Base-by-base conservation (phyloP, 2,113 vertebrate species). In the Colinus virginianus region DNA sequence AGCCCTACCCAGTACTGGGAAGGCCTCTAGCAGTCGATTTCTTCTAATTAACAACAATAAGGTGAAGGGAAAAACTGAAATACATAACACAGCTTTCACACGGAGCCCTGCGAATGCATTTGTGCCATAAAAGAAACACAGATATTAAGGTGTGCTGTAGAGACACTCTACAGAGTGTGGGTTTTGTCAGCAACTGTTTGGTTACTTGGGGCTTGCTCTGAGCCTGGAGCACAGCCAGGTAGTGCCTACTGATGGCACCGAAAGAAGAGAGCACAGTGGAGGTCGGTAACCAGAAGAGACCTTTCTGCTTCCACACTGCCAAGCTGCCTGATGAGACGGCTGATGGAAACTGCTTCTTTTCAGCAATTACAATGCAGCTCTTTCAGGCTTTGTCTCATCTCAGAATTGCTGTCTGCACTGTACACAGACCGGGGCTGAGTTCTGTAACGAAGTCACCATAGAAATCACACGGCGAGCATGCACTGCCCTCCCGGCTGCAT, bases 321-420 rank as follows among this genome's bases (percentile, higher is more conserved):
- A 92, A 95, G 88, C 55, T 91, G 55, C 81, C 85, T 83, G 90
- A 78, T 13, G 13, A 90, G 53, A 36, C 83, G 77, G 84, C 69
- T 94, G 90, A 93, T 82, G 79, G 93, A 95, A 96, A 95, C 78
- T 86, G 75, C 87, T 92, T 78, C 84, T 87, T 91, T 93, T 95
- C 84, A 93, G 61, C 18, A 19, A 19, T 69, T 43, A 94, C 90
- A 95, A 87, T 90, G 80, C 1, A 0, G 87, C 90, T 90, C 90
- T 95, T 95, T 90, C 89, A 95, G 61, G n/a, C 75, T 75, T 36
- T 78, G 71, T 92, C 84, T 84, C 45, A 22, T 63, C 68, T 78
- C 76, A 61, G 81, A 80, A 61, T 88, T 38, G 28, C 61, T 95
- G 92, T 89, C 75, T 80, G 87, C 22, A 14, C n/a, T 4, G 8